Conservation (phyloP, 2,797 vertebrate genomes). For the Phoxinus dragarum region DNA sequence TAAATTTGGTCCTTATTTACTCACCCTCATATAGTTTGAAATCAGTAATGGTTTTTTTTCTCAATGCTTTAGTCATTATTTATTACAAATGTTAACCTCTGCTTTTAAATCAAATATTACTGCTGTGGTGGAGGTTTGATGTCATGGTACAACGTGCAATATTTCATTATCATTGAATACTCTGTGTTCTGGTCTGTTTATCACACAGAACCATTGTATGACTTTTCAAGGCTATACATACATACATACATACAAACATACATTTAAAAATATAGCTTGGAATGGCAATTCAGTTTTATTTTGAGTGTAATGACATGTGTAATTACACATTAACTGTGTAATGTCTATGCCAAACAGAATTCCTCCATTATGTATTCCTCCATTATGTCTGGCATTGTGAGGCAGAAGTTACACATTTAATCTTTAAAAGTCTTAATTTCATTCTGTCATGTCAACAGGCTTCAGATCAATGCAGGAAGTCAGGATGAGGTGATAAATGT, state of each 20-base stretch:
- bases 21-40: background rate
- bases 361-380: too few species aligned
- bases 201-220: background rate
- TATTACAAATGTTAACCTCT: too few species aligned
- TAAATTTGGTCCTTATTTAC: background rate
- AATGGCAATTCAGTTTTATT: background rate
- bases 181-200: background rate
- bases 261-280: background rate
- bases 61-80: background rate
- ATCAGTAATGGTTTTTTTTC: too few species aligned
- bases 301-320: background rate
- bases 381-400: background rate
- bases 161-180: too few species aligned
- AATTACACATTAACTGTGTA: background rate
- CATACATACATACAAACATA: too few species aligned
- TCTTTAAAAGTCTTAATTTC: background rate
- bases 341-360: background rate
- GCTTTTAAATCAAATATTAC: too few species aligned
- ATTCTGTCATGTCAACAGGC: too few species aligned
- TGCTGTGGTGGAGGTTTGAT: too few species aligned
- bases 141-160: too few species aligned
- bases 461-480: background rate
- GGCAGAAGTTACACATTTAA: too few species aligned
- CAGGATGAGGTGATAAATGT: background rate
- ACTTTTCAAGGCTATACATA: too few species aligned